These are phyloP conservation scores for Clostera curtula DNA, from an alignment of 2,888 invertebrate genomes.

Conservation along the genomic window DNA sequence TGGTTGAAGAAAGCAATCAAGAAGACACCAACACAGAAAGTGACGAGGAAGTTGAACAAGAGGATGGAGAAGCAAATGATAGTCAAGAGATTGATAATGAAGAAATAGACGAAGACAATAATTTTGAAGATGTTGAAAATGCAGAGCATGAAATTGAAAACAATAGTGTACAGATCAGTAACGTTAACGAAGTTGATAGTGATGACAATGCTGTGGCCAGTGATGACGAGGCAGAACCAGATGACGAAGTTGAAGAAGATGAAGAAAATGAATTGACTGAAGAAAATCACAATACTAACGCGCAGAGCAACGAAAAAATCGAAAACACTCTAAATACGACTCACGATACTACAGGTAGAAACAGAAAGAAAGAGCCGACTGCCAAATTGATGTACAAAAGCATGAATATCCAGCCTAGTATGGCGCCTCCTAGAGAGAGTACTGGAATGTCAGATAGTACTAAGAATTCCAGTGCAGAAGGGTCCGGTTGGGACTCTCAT, in stretches of 20 bases:
- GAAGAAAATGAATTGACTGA: slow-evolving; percentile 10
- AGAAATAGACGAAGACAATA: slow-evolving; percentile 1
- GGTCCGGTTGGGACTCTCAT: slow-evolving; percentile 64
- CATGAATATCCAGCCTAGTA: slow-evolving; percentile 29
- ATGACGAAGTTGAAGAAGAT: slow-evolving; percentile 12
- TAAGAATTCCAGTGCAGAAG: slow-evolving; percentile 48
- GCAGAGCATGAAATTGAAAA: not conserved
- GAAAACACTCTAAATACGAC: slow-evolving; percentile 25
- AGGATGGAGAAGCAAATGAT: slow-evolving; percentile 6
- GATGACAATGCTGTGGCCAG: slow-evolving; percentile 9
- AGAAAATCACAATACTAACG: slow-evolving; percentile 3
- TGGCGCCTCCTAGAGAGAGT: slow-evolving; percentile 38
- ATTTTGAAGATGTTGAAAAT: slow-evolving; percentile 2
- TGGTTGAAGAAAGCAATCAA: no score
- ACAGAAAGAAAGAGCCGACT: slow-evolving; percentile 25
- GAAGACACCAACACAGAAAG: slow-evolving; percentile 5
- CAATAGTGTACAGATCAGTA: no score
- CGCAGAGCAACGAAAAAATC: slow-evolving; percentile 12
- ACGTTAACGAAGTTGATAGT: slow-evolving; percentile 11
- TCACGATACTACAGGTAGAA: slow-evolving; percentile 37
- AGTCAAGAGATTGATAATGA: slow-evolving; percentile 3
- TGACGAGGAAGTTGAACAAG: no score
- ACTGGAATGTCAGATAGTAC: slow-evolving; percentile 37
- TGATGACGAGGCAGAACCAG: slow-evolving; percentile 16
- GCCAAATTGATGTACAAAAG: slow-evolving; percentile 31